Evolutionary conservation across 2,113 vertebrate genomes (phyloP).

Genomic region (Pangasianodon gigas): DNA sequence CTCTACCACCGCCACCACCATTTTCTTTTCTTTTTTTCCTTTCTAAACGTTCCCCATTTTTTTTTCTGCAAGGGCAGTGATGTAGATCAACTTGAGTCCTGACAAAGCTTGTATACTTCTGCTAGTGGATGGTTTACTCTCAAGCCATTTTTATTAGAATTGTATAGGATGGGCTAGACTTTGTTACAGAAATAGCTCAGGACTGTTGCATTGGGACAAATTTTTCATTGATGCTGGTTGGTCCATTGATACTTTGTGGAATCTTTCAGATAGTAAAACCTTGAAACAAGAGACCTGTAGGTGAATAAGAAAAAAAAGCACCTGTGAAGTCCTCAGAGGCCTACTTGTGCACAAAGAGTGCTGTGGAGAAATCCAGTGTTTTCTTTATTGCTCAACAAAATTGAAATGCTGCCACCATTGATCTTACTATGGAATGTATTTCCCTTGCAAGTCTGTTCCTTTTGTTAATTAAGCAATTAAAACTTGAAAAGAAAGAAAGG

Average conservation of each 20-base stretch:
- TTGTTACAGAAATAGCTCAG: background rate
- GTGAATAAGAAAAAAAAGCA: background rate
- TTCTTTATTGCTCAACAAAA: background rate
- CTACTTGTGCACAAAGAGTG: background rate
- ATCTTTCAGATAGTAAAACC: slow-evolving; percentile 26
- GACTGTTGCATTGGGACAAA: background rate
- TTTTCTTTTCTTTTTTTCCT: background rate
- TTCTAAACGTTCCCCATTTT: too few species aligned
- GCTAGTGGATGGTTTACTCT: background rate
- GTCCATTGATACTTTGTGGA: slow-evolving; percentile 2
- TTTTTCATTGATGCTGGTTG: slow-evolving; percentile 16
- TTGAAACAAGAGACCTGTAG: slow-evolving; percentile 18
- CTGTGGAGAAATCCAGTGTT: background rate
- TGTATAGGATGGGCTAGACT: too few species aligned
- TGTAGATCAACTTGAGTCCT: background rate
- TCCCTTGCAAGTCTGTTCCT: slow-evolving; percentile 36
- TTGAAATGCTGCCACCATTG: background rate
- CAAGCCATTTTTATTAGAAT: background rate
- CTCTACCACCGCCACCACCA: background rate
- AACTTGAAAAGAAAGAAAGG: background rate
- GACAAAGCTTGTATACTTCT: background rate
- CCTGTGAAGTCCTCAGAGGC: background rate
- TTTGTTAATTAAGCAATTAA: slow-evolving; percentile 2
- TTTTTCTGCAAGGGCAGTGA: background rate
- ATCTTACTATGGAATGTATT: background rate